phyloP scores from a whole-genome alignment of 2,113 vertebrate genomes.

The Engystomops pustulosus region DNA sequence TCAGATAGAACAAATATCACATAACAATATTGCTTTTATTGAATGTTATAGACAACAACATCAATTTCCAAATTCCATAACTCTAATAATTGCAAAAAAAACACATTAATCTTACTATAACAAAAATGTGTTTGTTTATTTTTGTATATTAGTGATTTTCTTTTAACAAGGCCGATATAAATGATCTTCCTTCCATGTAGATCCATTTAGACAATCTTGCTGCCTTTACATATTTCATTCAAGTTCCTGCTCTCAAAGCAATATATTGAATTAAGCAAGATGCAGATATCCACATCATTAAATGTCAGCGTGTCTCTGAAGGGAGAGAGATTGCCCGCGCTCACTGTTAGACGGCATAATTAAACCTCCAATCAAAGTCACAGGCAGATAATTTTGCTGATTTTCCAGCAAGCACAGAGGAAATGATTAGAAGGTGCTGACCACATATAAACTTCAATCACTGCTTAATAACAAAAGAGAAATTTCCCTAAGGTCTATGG shows the following conservation, averaged over 20 bases:
- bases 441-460: constrained; percentile 2
- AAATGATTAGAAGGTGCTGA: constrained; percentile 18
- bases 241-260: not conserved
- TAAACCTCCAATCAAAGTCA: constrained; percentile 45
- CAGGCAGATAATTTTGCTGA: constrained; percentile 35
- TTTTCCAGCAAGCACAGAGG: constrained; percentile 19
- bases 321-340: constrained; percentile 1
- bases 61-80: not conserved
- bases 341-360: constrained; percentile 12
- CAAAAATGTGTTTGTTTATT: not conserved
- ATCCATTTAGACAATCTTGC: not conserved
- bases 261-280: constrained; percentile 40
- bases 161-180: not conserved
- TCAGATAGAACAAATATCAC: too few species aligned
- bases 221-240: constrained; percentile 14
- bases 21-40: too few species aligned
- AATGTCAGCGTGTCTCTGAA: constrained; percentile 45
- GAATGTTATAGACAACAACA: not conserved
- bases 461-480: constrained; percentile 40
- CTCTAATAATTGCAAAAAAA: not conserved
- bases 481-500: not conserved
- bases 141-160: not conserved
- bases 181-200: not conserved
- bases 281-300: constrained; percentile 41
- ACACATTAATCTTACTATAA: not conserved